Conservation (phyloP, 2,797 vertebrate species). For the Trichosurus vulpecula region DNA sequence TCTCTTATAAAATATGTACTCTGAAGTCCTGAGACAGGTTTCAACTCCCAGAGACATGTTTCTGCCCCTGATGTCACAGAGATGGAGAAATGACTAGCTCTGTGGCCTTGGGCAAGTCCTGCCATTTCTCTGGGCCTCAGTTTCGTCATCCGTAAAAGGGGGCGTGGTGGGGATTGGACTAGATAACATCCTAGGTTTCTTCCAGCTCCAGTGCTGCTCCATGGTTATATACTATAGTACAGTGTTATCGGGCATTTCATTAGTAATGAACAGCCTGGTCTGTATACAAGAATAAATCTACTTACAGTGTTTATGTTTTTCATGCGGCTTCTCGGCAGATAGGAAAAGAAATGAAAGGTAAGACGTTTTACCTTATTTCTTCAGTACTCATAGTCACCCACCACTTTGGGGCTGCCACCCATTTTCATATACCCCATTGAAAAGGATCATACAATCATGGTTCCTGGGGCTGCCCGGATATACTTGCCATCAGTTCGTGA, state of each 20-base stretch:
- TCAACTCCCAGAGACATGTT: not conserved
- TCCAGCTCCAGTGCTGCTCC: not conserved
- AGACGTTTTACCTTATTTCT: slow-evolving; percentile 69
- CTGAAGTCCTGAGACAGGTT: not conserved
- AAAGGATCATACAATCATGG: slow-evolving; percentile 44
- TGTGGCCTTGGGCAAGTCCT: not conserved
- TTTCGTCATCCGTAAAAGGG: not conserved
- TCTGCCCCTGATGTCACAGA: not conserved
- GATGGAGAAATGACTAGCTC: not conserved
- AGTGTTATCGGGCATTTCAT: slow-evolving; percentile 2
- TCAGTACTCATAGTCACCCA: not conserved
- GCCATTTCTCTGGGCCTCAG: not conserved
- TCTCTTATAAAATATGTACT: not conserved
- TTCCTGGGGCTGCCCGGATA: slow-evolving; percentile 30
- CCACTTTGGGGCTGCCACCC: not conserved
- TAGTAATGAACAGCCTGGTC: slow-evolving; percentile 47
- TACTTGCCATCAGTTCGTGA: not conserved
- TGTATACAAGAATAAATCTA: slow-evolving; percentile 60
- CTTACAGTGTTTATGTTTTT: slow-evolving; percentile 84
- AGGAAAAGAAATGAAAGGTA: slow-evolving; percentile 87
- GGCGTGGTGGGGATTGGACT: not conserved
- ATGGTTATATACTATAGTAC: not conserved
- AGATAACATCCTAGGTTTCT: not conserved
- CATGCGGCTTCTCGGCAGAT: slow-evolving; percentile 88
- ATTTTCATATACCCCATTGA: not conserved